Conservation (phyloP, 2,888 invertebrate genomes). For the Hermaeophaga mercurialis region DNA sequence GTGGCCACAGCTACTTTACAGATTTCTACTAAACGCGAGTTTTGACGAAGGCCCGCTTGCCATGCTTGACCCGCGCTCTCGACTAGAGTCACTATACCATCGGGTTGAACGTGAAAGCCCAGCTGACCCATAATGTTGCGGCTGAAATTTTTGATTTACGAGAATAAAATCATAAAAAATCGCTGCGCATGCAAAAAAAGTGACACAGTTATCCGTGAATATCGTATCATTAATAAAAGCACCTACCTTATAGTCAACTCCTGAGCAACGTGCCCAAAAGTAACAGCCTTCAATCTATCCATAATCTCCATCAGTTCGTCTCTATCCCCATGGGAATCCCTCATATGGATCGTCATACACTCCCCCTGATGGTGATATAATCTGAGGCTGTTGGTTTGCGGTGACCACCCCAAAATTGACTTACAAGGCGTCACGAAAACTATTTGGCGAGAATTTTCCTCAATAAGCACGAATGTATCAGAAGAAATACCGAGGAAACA, state of each 20-base stretch:
- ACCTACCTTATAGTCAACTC: slow-evolving; percentile 74
- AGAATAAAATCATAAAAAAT: slow-evolving; percentile 17
- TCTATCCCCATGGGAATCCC: slow-evolving; percentile 70
- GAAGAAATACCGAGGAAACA: slow-evolving; percentile 72
- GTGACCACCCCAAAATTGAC: slow-evolving; percentile 72
- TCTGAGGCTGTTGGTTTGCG: slow-evolving; percentile 68
- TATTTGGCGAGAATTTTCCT: slow-evolving; percentile 79
- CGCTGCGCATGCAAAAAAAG: slow-evolving; percentile 7
- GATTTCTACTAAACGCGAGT: slow-evolving; percentile 84
- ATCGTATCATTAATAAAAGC: too few species aligned
- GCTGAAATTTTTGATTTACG: slow-evolving; percentile 36
- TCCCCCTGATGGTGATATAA: slow-evolving; percentile 94
- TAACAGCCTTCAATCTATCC: slow-evolving; percentile 79
- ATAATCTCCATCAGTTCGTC: slow-evolving; percentile 78
- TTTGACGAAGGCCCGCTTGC: slow-evolving; percentile 86
- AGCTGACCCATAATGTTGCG: slow-evolving; percentile 84
- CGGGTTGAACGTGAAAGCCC: slow-evolving; percentile 89
- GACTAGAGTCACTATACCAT: slow-evolving; percentile 91
- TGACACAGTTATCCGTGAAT: not conserved
- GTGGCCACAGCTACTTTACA: slow-evolving; percentile 81
- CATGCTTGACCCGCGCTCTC: slow-evolving; percentile 74
- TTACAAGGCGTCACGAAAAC: slow-evolving; percentile 86
- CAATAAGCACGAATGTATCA: slow-evolving; percentile 86
- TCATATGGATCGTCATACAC: slow-evolving; percentile 81
- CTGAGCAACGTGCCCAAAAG: slow-evolving; percentile 75